A percentile compares a stretch with the other conserved stretches of the same genome.
Evolutionary conservation across 2,797 vertebrate genomes (phyloP).

Genomic region (Peromyscus eremicus): DNA sequence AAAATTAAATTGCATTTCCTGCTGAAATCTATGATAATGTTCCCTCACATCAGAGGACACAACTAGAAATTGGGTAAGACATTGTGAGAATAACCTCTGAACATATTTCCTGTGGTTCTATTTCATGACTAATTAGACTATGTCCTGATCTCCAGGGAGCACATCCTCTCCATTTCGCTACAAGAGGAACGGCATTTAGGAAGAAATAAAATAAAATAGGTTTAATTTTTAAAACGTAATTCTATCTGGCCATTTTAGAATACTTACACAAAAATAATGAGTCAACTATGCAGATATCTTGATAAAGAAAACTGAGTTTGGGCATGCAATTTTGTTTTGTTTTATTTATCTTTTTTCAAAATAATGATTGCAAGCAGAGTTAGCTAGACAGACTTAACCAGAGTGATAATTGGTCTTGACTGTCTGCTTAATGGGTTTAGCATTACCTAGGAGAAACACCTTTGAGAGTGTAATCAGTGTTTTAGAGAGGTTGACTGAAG

Average conservation of each 20-base stretch:
- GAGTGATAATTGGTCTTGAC: background rate
- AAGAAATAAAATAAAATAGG: background rate
- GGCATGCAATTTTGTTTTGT: background rate
- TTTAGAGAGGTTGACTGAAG: background rate
- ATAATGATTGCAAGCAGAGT: background rate
- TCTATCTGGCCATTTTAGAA: background rate
- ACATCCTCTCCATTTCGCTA: background rate
- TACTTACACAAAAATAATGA: background rate
- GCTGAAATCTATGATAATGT: slow-evolving; percentile 15
- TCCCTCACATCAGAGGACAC: background rate
- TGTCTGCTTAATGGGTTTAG: background rate
- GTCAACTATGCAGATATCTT: background rate
- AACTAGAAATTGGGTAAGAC: background rate
- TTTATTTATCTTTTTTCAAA: background rate
- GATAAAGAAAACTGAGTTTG: background rate
- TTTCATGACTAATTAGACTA: background rate
- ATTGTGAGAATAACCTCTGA: background rate
- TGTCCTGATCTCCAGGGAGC: background rate
- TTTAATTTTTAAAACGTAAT: background rate
- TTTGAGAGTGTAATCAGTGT: background rate
- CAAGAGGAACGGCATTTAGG: background rate
- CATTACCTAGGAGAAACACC: background rate
- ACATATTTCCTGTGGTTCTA: background rate
- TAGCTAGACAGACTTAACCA: background rate
- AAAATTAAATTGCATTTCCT: background rate